Percentiles rank a stretch among this genome's conserved stretches.
Conservation (phyloP, 2,113 vertebrate species). For the Acanthisitta chloris region DNA sequence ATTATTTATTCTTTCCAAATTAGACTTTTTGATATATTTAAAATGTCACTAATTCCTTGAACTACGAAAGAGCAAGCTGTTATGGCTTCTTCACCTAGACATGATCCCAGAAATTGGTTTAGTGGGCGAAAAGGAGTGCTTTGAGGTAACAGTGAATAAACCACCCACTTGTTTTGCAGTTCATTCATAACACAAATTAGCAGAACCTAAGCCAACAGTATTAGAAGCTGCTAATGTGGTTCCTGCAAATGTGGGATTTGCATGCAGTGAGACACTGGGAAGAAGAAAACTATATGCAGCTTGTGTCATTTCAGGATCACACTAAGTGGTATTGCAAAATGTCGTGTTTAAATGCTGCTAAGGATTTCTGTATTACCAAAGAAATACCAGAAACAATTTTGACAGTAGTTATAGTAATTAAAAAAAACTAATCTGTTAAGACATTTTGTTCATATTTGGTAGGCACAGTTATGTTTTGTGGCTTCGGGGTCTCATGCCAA, state of each 20-base stretch:
- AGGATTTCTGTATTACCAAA: neutral
- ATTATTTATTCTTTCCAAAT: neutral
- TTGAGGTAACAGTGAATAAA: neutral
- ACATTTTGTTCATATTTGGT: neutral
- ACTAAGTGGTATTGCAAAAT: neutral
- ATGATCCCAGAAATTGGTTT: neutral
- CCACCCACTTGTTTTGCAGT: rapidly evolving
- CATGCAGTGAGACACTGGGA: neutral
- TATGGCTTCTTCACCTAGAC: neutral
- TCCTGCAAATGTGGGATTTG: neutral
- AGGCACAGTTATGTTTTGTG: neutral
- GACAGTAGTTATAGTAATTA: neutral
- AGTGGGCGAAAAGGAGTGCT: neutral
- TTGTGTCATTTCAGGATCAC: neutral
- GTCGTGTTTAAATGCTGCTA: neutral
- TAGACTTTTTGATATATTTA: neutral
- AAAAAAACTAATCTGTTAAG: neutral
- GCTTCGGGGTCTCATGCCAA: neutral
- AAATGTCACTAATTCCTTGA: neutral
- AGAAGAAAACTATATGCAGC: neutral
- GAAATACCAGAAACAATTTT: neutral
- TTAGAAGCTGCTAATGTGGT: neutral
- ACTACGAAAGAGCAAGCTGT: neutral
- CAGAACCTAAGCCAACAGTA: neutral
- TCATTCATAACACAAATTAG: neutral